Conservation (phyloP, 2,797 vertebrate genomes). For the Coregonus suidteri region DNA sequence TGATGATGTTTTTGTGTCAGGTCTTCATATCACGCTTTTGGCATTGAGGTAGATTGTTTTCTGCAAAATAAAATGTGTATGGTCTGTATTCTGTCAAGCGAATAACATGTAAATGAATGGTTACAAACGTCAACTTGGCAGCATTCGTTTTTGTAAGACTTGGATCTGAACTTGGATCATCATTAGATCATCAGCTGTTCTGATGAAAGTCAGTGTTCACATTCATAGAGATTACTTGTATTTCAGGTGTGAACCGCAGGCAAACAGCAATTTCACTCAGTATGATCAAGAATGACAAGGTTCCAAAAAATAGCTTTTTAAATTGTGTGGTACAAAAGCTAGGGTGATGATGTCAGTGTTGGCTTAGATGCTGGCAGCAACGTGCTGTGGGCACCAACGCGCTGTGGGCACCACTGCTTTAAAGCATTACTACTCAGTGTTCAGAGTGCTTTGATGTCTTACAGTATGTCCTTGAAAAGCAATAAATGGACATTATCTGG, state of each 20-base stretch:
- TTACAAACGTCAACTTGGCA: too few species aligned
- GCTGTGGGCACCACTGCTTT: not conserved
- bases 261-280: not conserved
- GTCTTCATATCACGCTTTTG: not conserved
- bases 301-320: not conserved
- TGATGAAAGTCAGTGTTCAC: not conserved
- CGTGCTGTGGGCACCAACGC: not conserved
- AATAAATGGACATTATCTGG: not conserved
- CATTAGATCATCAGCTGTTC: not conserved
- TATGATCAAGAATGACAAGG: not conserved
- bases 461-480: not conserved
- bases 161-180: not conserved
- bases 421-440: not conserved
- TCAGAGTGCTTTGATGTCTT: not conserved
- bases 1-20: not conserved
- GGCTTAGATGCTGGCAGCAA: not conserved
- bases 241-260: not conserved
- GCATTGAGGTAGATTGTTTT: not conserved
- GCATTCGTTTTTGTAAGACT: too few species aligned
- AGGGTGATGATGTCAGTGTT: not conserved
- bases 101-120: not conserved
- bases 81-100: not conserved
- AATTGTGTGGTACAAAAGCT: not conserved
- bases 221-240: not conserved
- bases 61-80: too few species aligned